Base-by-base conservation (phyloP, 2,113 vertebrate genomes). In the Percopsis transmontana region DNA sequence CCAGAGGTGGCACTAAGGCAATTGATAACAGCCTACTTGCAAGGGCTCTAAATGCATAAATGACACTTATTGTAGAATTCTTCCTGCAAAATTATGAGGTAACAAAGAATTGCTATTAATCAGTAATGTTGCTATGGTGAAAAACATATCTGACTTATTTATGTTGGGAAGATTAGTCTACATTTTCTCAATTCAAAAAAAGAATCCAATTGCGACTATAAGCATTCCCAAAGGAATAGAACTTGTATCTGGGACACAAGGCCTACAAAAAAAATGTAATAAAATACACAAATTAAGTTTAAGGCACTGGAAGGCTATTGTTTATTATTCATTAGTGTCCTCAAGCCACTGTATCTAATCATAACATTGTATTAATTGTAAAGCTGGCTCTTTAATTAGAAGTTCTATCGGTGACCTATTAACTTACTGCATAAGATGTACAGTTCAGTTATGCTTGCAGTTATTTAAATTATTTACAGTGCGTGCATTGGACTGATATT, bases 331-430 rank as follows among this genome's bases (percentile, higher is more conserved):
- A 48, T 48, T 48, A 62, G n/a, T 50, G 15, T 38, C 16, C 47
- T 5, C 60, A 19, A 19, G 23, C 9, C 27, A 33, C 5, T 33
- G 27, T 18, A 6, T 33, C 24, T 12, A 19, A 44, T 11, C 42
- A 18, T 27, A 44, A 47, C 42, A 14, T 18, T 61, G 23, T 24
- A 11, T 33, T 24, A 61, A 58, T 27, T 47, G 20, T 48, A 41
- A 61, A 47, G 23, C 33, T 33, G 27, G 58, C 20, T 45, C 21
- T 48, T 45, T 53, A 59, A 66, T 60, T 45, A 70, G 50, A 65
- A 40, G 16, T 23, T 50, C 47, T 69, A 70, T 65, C 60, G 62
- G 55, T 61, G 57, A 70, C 57, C 62, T 52, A 45, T 33, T 33
- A 33, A 33, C 27, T 33, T 33, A 4, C 48, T 54, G 24, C 12